Conservation (phyloP, 2,888 invertebrate species). For the Pachymerium ferrugineum region DNA sequence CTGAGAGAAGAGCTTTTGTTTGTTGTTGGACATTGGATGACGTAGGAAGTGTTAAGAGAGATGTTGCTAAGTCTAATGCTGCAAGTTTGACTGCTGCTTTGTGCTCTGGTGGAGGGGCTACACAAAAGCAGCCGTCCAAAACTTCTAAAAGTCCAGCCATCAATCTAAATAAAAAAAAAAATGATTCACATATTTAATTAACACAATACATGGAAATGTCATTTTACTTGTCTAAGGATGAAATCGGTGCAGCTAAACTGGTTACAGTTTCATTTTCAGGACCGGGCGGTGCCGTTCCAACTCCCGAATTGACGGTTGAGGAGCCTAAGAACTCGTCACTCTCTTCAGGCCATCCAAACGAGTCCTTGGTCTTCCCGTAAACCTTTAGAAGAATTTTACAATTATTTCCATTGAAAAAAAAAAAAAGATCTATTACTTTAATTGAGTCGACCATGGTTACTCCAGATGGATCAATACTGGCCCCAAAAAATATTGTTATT, state of each 20-base stretch:
- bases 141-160: constrained; percentile 64
- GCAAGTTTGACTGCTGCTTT: constrained; percentile 47
- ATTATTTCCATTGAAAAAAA: too few species aligned
- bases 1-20: constrained; percentile 75
- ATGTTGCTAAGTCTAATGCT: constrained; percentile 62
- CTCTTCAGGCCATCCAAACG: constrained; percentile 96
- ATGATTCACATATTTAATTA: neutral
- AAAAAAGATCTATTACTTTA: too few species aligned
- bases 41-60: constrained; percentile 63
- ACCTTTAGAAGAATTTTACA: too few species aligned
- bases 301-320: constrained; percentile 30
- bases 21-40: constrained; percentile 66
- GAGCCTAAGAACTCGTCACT: constrained; percentile 62
- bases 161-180: constrained; percentile 47
- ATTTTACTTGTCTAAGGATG: constrained; percentile 56
- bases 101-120: constrained; percentile 42
- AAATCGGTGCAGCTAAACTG: constrained; percentile 50
- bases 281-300: constrained; percentile 15
- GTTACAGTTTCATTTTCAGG: constrained; percentile 37
- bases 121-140: constrained; percentile 64
- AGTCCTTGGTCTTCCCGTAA: constrained; percentile 91
- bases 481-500: constrained; percentile 52
- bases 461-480: constrained; percentile 58
- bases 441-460: constrained; percentile 91
- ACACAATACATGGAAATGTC: neutral